Evolutionary conservation across 1,140 invertebrate species (phyloP).

Genomic region (Aphaenogaster rudis): DNA sequence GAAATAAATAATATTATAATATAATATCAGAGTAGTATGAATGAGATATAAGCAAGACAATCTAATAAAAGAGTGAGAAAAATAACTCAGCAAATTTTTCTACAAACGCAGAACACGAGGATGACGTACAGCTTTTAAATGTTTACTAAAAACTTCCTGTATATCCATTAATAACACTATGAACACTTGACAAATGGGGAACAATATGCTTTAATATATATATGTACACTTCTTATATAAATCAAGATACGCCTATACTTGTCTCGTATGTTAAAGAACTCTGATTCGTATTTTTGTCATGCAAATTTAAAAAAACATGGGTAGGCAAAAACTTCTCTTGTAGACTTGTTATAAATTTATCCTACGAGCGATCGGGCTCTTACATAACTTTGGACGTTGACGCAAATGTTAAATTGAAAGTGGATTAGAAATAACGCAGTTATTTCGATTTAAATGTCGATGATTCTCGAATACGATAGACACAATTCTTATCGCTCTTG

Average conservation of each 20-base stretch:
- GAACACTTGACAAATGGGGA: constrained; percentile 70
- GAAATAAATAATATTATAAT: constrained; percentile 16
- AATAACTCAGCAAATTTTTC: constrained; percentile 59
- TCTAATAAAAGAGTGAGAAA: neutral
- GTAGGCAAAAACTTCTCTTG: constrained; percentile 29
- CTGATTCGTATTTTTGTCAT: constrained; percentile 48
- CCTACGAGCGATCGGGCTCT: constrained; percentile 24
- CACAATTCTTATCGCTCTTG: constrained; percentile 22
- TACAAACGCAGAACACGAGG: constrained; percentile 9
- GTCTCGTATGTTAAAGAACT: constrained; percentile 64
- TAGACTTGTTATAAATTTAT: constrained; percentile 50
- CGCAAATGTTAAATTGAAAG: constrained; percentile 22
- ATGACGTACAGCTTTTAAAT: constrained; percentile 44
- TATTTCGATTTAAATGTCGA: constrained; percentile 41
- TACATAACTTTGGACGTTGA: constrained; percentile 21
- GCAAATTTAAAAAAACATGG: constrained; percentile 37
- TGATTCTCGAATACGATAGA: constrained; percentile 40
- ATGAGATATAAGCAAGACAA: neutral
- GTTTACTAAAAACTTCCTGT: constrained; percentile 44
- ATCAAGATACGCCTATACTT: constrained; percentile 69
- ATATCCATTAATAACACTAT: constrained; percentile 34
- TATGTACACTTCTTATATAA: constrained; percentile 74
- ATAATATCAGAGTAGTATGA: neutral
- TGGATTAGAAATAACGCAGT: constrained; percentile 37
- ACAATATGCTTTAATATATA: constrained; percentile 67